Evolutionary conservation across 1,140 invertebrate species (phyloP).

Genomic region (Diabrotica undecimpunctata): DNA sequence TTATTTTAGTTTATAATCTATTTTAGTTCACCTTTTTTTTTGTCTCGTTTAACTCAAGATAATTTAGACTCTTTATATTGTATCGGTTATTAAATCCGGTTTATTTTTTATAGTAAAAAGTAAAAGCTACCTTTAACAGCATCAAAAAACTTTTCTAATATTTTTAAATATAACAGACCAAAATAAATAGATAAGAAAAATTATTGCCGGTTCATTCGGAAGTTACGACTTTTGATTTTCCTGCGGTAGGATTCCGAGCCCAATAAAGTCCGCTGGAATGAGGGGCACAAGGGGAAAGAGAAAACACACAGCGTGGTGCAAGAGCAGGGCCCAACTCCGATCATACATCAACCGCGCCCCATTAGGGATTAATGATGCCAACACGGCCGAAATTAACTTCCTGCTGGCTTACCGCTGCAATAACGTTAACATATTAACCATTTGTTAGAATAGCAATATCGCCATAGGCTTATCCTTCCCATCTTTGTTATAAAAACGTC

Average conservation of each 20-base stretch:
- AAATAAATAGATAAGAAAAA: no score
- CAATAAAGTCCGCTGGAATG: slow-evolving; percentile 18
- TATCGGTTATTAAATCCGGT: no score
- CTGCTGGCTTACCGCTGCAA: slow-evolving; percentile 48
- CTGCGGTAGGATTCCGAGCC: slow-evolving; percentile 8
- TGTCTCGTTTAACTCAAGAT: no score
- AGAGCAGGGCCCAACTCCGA: slow-evolving; percentile 34
- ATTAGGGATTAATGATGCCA: slow-evolving; percentile 51
- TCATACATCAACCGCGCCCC: slow-evolving; percentile 49
- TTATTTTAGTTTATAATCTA: no score
- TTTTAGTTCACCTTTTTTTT: no score
- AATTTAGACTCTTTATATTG: no score
- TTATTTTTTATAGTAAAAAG: no score
- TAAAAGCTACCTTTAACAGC: no score
- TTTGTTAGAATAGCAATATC: slow-evolving; percentile 50
- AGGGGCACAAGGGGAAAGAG: slow-evolving; percentile 24
- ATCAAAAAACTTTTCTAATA: no score
- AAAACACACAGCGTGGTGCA: slow-evolving; percentile 8
- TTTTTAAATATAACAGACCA: no score
- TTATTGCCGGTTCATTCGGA: not conserved
- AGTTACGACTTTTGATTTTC: slow-evolving; percentile 35
- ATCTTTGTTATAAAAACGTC: slow-evolving; percentile 13
- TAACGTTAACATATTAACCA: slow-evolving; percentile 51
- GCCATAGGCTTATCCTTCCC: slow-evolving; percentile 17
- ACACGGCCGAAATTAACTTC: slow-evolving; percentile 49